These are phyloP conservation scores for Luperina nickerlii DNA, from an alignment of 2,888 invertebrate species.

Conservation along the genomic window DNA sequence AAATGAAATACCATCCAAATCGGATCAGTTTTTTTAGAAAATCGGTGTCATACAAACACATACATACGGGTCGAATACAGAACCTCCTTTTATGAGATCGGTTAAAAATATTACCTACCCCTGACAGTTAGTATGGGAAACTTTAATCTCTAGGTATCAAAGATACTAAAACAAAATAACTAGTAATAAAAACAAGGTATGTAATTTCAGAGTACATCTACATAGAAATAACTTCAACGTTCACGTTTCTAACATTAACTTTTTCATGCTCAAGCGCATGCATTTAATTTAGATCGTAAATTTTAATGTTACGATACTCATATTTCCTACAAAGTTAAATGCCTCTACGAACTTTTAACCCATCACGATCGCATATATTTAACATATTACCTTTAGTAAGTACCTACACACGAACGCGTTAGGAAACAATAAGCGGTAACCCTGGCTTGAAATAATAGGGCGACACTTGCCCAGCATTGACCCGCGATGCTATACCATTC, in stretches of 20 bases:
- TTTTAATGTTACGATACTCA: conserved; percentile 30
- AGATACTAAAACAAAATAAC: not conserved
- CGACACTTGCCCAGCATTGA: conserved; percentile 72
- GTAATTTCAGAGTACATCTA: not conserved
- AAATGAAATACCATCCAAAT: too few relatives aligned
- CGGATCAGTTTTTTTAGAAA: too few relatives aligned
- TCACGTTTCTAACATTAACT: conserved; percentile 20
- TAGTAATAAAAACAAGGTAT: not conserved
- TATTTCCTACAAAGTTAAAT: conserved; percentile 44
- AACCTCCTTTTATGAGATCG: too few relatives aligned
- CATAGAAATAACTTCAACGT: conserved; percentile 9
- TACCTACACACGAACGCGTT: conserved; percentile 20
- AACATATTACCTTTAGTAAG: conserved; percentile 46
- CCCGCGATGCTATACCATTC: conserved; percentile 51
- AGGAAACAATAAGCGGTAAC: conserved; percentile 55
- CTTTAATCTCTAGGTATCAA: not conserved
- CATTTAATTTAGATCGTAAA: conserved; percentile 43
- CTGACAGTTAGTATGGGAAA: not conserved
- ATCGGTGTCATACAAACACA: too few relatives aligned
- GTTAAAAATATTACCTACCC: not conserved
- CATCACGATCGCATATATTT: conserved; percentile 51
- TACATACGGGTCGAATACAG: too few relatives aligned
- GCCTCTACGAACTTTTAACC: conserved; percentile 49
- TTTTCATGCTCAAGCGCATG: conserved; percentile 32
- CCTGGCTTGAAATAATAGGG: conserved; percentile 68